These are phyloP conservation scores for Taxidea taxus DNA, from an alignment of 2,113 vertebrate genomes.

Conservation along the genomic window DNA sequence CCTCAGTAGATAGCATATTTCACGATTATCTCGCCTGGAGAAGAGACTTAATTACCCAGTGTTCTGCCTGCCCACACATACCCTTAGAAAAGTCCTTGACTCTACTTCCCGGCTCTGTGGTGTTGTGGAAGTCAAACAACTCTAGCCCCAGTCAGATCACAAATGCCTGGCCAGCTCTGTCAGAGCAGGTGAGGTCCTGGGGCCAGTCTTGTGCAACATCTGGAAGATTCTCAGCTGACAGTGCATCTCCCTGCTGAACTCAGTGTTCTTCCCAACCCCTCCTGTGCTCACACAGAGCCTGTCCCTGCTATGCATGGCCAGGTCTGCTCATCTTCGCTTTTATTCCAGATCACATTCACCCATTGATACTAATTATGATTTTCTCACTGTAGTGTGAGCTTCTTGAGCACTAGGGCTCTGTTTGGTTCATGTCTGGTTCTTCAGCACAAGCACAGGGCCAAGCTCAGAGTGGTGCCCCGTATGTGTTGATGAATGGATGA, in stretches of 20 bases:
- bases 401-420: background rate
- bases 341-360: background rate
- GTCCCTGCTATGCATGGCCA: background rate
- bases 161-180: background rate
- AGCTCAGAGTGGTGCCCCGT: background rate
- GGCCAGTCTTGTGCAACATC: background rate
- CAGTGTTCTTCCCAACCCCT: background rate
- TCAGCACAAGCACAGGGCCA: background rate
- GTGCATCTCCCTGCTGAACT: background rate
- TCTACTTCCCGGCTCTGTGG: background rate
- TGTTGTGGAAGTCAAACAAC: background rate
- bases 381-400: background rate
- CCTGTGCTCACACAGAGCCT: background rate
- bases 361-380: background rate
- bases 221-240: background rate
- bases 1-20: conserved; percentile 26
- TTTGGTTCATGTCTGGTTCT: background rate
- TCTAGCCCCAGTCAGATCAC: background rate
- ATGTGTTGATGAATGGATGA: background rate
- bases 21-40: conserved; percentile 64
- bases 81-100: background rate
- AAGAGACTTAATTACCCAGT: conserved; percentile 57
- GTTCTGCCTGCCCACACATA: background rate
- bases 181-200: background rate
- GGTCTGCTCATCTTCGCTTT: background rate